Conservation (phyloP, 2,113 vertebrate genomes). For the Istiophorus platypterus region DNA sequence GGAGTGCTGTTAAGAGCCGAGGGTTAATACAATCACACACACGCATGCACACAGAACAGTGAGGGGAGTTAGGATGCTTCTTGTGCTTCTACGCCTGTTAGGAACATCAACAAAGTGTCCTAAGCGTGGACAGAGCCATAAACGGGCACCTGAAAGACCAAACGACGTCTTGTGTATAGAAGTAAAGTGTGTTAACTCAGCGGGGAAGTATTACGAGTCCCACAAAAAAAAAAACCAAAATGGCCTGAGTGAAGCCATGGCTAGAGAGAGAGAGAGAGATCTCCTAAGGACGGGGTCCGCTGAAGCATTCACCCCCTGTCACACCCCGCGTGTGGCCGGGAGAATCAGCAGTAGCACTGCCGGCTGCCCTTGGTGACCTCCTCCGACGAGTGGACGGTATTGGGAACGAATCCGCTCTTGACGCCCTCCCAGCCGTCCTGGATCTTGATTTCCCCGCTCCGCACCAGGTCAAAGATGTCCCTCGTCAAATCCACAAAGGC, state of each 20-base stretch:
- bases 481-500: slow-evolving; percentile 95
- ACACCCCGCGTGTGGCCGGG: background rate
- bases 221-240: background rate
- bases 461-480: slow-evolving; percentile 96
- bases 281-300: slow-evolving; percentile 31
- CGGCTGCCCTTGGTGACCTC: slow-evolving; percentile 94
- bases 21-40: slow-evolving; percentile 29
- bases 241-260: slow-evolving; percentile 31
- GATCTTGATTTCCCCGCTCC: slow-evolving; percentile 94
- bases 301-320: slow-evolving; percentile 4
- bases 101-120: slow-evolving; percentile 18
- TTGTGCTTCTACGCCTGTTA: slow-evolving; percentile 63
- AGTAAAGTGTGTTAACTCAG: slow-evolving; percentile 13
- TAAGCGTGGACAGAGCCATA: slow-evolving; percentile 15
- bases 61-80: slow-evolving; percentile 26
- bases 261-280: background rate
- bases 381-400: slow-evolving; percentile 95
- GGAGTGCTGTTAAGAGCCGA: slow-evolving; percentile 24
- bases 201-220: slow-evolving; percentile 17
- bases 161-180: slow-evolving; percentile 29
- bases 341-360: slow-evolving; percentile 91
- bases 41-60: slow-evolving; percentile 54
- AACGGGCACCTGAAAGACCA: slow-evolving; percentile 22
- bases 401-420: slow-evolving; percentile 97
- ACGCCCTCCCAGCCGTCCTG: slow-evolving; percentile 99